phyloP scores from a whole-genome alignment of 2,797 vertebrate genomes.

The Enteromius mattozi region DNA sequence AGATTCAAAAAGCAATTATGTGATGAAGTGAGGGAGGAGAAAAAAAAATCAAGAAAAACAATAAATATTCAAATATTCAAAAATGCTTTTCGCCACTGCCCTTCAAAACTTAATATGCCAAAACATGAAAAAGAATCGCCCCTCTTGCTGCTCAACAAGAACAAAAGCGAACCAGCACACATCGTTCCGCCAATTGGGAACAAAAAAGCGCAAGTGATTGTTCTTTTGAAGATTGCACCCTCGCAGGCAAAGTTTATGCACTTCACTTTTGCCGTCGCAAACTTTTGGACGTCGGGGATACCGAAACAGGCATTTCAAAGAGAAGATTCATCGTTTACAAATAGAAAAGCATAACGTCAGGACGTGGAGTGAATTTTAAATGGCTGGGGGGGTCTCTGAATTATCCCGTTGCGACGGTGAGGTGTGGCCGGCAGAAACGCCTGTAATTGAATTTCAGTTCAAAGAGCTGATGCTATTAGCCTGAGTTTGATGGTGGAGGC shows the following conservation, averaged over 20 bases:
- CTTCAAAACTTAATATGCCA: constrained; percentile 44
- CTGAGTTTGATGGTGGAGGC: constrained; percentile 41
- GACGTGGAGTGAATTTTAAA: constrained; percentile 40
- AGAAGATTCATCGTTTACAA: constrained; percentile 56
- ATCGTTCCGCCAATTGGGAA: constrained; percentile 51
- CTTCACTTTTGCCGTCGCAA: constrained; percentile 42
- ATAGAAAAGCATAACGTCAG: constrained; percentile 50
- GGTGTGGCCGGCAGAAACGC: constrained; percentile 54
- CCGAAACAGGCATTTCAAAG: constrained; percentile 53
- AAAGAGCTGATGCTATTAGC: constrained; percentile 62
- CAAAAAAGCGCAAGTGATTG: constrained; percentile 42
- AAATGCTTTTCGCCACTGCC: constrained; percentile 32
- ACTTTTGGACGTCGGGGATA: constrained; percentile 48
- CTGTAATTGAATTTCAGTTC: constrained; percentile 65
- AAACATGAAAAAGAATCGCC: constrained; percentile 40
- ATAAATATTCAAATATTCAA: constrained; percentile 42
- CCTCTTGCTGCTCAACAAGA: constrained; percentile 53
- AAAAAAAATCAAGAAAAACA: constrained; percentile 13
- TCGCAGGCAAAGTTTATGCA: constrained; percentile 52
- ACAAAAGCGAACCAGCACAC: constrained; percentile 54
- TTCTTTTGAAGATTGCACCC: constrained; percentile 61
- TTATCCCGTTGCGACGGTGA: constrained; percentile 42
- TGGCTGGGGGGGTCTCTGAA: constrained; percentile 35
- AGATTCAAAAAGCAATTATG: constrained; percentile 46
- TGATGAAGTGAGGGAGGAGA: not conserved